Conservation (phyloP, 2,113 vertebrate genomes). For the Eretmochelys imbricata region DNA sequence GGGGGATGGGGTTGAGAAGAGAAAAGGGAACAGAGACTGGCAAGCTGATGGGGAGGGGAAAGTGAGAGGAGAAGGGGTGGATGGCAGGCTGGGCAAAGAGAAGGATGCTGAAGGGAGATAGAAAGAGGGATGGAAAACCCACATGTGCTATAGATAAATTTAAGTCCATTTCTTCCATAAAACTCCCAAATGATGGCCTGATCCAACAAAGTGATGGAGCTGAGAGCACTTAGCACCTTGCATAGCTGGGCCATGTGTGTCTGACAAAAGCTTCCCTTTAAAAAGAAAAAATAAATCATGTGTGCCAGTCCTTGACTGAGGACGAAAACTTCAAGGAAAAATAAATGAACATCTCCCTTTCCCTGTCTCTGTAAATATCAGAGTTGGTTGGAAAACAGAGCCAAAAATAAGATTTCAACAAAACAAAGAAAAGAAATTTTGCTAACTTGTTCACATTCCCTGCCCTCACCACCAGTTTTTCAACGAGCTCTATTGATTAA, state of each 20-base stretch:
- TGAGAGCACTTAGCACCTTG: slow-evolving; percentile 22
- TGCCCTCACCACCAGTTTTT: not conserved
- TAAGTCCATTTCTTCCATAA: not conserved
- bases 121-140: not conserved
- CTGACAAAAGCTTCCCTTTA: not conserved
- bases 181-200: slow-evolving; percentile 7
- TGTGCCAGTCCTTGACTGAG: not conserved
- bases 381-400: not conserved
- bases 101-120: not conserved
- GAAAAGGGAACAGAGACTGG: not conserved
- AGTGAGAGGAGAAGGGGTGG: not conserved
- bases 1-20: not conserved
- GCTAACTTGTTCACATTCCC: not conserved
- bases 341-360: not conserved
- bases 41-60: not conserved
- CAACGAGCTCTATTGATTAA: not conserved
- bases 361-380: not conserved
- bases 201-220: slow-evolving; percentile 9
- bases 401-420: not conserved
- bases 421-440: not conserved
- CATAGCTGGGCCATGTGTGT: not conserved
- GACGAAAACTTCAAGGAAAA: not conserved
- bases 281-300: not conserved
- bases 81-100: not conserved
- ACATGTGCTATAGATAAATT: not conserved